Percentiles rank a stretch among this genome's conserved stretches.
These are phyloP conservation scores for Apus apus DNA, from an alignment of 2,113 vertebrate species.

Conservation along the genomic window DNA sequence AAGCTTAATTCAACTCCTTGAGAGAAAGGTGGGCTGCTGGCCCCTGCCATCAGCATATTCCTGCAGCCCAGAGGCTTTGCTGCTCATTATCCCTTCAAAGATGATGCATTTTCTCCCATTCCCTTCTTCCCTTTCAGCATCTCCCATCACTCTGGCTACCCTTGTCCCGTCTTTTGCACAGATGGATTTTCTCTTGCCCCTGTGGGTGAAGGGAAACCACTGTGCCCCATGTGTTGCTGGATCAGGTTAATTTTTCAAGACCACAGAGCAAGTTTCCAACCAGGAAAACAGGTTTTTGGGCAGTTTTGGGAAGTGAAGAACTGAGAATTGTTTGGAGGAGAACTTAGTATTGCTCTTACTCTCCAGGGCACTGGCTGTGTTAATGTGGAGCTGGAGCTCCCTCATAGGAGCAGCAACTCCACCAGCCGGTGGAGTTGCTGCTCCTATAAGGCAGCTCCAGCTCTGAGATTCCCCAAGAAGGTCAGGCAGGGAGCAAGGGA, in stretches of 20 bases:
- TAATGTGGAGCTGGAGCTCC: background rate
- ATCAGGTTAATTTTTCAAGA: background rate
- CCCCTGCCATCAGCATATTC: no score
- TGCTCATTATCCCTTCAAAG: background rate
- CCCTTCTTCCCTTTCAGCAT: background rate
- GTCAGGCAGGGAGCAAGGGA: constrained; percentile 57
- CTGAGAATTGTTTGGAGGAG: background rate
- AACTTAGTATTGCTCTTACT: background rate
- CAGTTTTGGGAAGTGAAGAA: background rate
- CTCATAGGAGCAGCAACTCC: background rate
- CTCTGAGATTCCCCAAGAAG: constrained; percentile 68
- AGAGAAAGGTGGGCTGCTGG: background rate
- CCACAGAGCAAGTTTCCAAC: background rate
- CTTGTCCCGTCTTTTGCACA: no score
- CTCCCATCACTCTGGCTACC: background rate
- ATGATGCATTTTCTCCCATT: background rate
- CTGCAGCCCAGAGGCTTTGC: background rate
- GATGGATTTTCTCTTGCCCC: background rate
- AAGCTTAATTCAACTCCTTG: background rate
- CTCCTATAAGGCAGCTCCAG: constrained; percentile 38
- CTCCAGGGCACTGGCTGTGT: background rate
- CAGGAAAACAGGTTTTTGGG: background rate
- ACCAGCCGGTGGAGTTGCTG: background rate
- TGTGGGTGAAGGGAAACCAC: background rate
- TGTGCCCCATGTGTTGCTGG: rapidly evolving